A percentile compares a stretch with the other conserved stretches of the same genome.
Conservation (phyloP, 2,797 vertebrate genomes). For the Pelochelys cantorii region DNA sequence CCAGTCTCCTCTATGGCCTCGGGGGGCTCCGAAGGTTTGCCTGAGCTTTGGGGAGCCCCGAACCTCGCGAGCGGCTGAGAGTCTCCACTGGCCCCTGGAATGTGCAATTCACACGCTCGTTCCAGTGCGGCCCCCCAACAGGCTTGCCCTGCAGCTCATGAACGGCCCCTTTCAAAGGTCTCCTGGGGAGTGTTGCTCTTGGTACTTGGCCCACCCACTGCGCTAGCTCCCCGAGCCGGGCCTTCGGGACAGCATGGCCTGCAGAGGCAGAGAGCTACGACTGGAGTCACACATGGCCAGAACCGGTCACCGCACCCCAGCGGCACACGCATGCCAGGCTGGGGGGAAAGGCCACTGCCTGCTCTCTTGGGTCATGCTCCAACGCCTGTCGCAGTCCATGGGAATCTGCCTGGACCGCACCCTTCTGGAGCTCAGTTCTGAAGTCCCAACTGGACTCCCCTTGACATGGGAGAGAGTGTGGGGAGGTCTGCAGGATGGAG, state of each 20-base stretch:
- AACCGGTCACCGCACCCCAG: not conserved
- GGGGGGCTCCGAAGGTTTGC: not conserved
- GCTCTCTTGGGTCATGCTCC: not conserved
- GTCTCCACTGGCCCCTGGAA: not conserved
- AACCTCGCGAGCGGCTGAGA: not conserved
- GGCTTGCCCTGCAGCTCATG: constrained; percentile 40
- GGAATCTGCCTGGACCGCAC: not conserved
- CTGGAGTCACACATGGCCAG: not conserved
- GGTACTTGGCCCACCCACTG: constrained; percentile 36
- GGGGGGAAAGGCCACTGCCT: not conserved
- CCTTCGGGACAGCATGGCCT: no score
- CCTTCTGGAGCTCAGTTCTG: not conserved
- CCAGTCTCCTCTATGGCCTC: not conserved
- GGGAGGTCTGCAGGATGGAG: no score
- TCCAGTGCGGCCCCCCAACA: no score
- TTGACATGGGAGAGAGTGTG: not conserved
- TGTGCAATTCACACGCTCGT: not conserved
- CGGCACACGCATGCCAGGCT: not conserved
- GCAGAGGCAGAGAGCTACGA: no score
- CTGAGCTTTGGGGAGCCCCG: not conserved
- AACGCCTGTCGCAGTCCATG: not conserved
- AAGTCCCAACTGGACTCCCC: not conserved
- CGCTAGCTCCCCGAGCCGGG: not conserved
- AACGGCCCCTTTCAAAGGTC: constrained; percentile 52
- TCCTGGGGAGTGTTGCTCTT: constrained; percentile 52